A percentile compares a stretch with the other conserved stretches of the same genome.
These are phyloP conservation scores for Sycobia sp. DNA, from an alignment of 1,140 invertebrate species.

Conservation along the genomic window DNA sequence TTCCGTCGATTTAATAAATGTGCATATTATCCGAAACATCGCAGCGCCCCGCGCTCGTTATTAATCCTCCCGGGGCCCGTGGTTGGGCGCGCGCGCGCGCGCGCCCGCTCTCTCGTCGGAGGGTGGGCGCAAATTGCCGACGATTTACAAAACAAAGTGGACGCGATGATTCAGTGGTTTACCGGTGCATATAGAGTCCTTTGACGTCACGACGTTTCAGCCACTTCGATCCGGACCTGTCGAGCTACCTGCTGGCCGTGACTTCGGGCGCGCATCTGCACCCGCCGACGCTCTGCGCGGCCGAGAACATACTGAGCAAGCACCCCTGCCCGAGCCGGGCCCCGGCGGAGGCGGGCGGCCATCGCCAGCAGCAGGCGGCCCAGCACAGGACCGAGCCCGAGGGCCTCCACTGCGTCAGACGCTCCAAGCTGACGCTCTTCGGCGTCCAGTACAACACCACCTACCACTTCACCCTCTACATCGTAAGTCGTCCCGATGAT, in stretches of 20 bases:
- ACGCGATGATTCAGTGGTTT: constrained; percentile 14
- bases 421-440: constrained; percentile 56
- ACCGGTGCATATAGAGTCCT: too few species aligned
- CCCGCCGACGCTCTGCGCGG: constrained; percentile 57
- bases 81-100: too few species aligned
- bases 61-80: not conserved
- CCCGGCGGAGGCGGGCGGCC: constrained; percentile 36
- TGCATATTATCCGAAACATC: not conserved
- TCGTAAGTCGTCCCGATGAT: constrained; percentile 45
- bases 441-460: constrained; percentile 58
- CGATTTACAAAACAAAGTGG: constrained; percentile 9
- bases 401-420: constrained; percentile 56
- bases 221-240: constrained; percentile 52
- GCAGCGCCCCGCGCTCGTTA: not conserved
- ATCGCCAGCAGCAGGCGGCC: constrained; percentile 45
- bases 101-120: too few species aligned
- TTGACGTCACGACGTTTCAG: constrained; percentile 42
- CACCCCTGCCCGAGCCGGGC: constrained; percentile 40
- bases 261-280: constrained; percentile 53
- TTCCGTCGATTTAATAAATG: not conserved
- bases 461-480: constrained; percentile 59
- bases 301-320: constrained; percentile 51
- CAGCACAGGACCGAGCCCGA: constrained; percentile 45
- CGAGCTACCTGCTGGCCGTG: constrained; percentile 53
- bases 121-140: not conserved